Evolutionary conservation across 2,888 invertebrate species (phyloP), one percentile per base, ranked within the genome.

Genomic region (Drosophila ezoana): DNA sequence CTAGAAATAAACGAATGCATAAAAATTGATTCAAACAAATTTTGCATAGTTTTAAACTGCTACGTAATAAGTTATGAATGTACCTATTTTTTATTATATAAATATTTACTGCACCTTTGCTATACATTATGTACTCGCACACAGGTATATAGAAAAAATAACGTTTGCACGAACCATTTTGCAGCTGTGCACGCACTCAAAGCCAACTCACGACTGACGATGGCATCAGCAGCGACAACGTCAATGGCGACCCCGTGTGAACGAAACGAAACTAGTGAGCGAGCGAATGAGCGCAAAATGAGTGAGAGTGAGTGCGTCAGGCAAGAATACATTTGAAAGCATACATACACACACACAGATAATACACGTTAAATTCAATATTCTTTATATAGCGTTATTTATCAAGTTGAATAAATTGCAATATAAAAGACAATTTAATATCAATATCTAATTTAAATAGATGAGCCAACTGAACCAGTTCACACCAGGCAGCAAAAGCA

Each of bases 131-230:
- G 14, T 77, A 76, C 60, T 72, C 43, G 52, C 40, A 76, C 56
- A 63, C 68, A 68, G 67, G 48, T 78, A 72, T 67, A 54, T 68
- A 62, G 44, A 51, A 45, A 64, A 64, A 72, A 54, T 62, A 54
- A 53, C 33, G 38, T 47, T 69, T 65, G 48, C 59, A 78, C 74
- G 57, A 71, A 65, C 70, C 64, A 64, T 61, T 54, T 79, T 75
- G 71, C 68, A 82, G 78, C 75, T 82, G 66, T 87, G 76, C 81
- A 80, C 85, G 79, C 90, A 87, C 87, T 87, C 80, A 83, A 81
- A 76, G 74, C 70, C 82, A 88, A 90, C 82, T 76, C 78, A 81
- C 89, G 90, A 89, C 87, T 89, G 83, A 72, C 69, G 59, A 35
- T 72, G 33, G 47, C 61, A 65, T 48, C 58, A 73, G 57, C 54